Base-by-base conservation (phyloP, 1,140 invertebrate species). In the Hyphantria cunea region DNA sequence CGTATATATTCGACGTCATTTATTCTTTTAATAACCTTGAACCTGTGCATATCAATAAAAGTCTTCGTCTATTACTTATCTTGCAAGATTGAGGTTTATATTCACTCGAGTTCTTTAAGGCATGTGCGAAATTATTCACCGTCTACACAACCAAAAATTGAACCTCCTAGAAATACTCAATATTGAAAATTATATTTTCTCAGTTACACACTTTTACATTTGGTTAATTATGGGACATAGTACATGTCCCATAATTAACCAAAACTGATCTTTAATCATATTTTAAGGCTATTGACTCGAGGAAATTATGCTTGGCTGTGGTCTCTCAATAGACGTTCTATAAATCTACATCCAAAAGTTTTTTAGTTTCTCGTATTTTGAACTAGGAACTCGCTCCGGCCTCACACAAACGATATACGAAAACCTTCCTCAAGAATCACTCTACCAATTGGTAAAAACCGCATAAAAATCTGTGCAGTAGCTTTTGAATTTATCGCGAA, bases 1-100 rank as follows among this genome's bases (percentile, higher is more conserved):
- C 56, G 48, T 37, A 55, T 52, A 56, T 17, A 59, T 53, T 53
- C 55, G 25, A 52, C 32, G 42, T 47, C 41, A 56, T 12, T 49
- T 49, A 25, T 39, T 49, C 34, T 59, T 15, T 2, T 14, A 33
- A 32, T 51, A 50, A 32, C 56, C 48, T 60, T 60, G 56, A 51
- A 50, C 4, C n/a, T 11, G 15, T 47, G 17, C 45, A 47, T 7
- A 44, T 12, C 6, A 44, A 44, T 37, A 37, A 37, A 37, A 25
- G 1, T 25, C 5, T 1, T 25, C 17, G 17, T 25, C 17, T 25
- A 25, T 11, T 37, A 37, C 34, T 7, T 8, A 8, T 1, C 7
- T 11, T 7, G 8, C 0, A 37, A 37, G 11, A 37, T 11, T 37
- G 34, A 37, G 34, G 8, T 37, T 37, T 11, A 37, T 37, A 8